phyloP scores from a whole-genome alignment of 2,797 vertebrate genomes.

The Coregonus suidteri region DNA sequence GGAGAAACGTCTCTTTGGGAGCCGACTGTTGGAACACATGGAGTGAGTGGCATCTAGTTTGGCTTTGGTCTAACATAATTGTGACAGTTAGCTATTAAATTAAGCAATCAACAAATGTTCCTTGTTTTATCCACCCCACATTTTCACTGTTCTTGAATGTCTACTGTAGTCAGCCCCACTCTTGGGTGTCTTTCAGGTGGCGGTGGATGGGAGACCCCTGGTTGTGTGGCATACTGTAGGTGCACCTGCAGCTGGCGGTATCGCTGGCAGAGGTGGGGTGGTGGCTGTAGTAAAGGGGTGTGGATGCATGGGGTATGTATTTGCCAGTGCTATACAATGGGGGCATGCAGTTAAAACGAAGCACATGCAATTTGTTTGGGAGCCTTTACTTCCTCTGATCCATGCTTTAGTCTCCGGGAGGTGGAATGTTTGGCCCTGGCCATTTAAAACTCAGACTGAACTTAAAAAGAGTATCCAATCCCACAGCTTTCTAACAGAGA shows the following conservation, averaged over 20 bases:
- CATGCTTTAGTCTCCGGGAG: slow-evolving; percentile 4
- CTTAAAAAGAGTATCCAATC: neutral
- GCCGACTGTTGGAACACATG: slow-evolving; percentile 31
- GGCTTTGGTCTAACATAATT: slow-evolving; percentile 39
- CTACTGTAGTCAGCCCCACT: neutral
- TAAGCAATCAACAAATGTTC: neutral
- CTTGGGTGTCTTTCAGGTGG: neutral
- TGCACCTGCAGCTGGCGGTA: slow-evolving; percentile 31
- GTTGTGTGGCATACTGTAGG: neutral
- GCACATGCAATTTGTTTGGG: slow-evolving; percentile 42
- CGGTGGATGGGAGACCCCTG: neutral
- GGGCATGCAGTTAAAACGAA: slow-evolving; percentile 47
- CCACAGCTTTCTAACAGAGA: neutral
- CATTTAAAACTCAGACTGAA: neutral
- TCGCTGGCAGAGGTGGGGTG: neutral
- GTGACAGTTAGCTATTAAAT: neutral
- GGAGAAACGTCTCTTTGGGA: neutral
- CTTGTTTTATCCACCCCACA: neutral
- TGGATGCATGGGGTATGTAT: neutral
- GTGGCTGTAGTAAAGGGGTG: slow-evolving; percentile 2
- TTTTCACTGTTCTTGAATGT: neutral
- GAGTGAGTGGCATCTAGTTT: slow-evolving; percentile 20
- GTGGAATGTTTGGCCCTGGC: slow-evolving; percentile 49
- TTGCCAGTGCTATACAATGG: slow-evolving; percentile 51
- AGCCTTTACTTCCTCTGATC: slow-evolving; percentile 25